These are phyloP conservation scores for Augochlorella aurata DNA, from an alignment of 2,888 invertebrate species.

Conservation along the genomic window DNA sequence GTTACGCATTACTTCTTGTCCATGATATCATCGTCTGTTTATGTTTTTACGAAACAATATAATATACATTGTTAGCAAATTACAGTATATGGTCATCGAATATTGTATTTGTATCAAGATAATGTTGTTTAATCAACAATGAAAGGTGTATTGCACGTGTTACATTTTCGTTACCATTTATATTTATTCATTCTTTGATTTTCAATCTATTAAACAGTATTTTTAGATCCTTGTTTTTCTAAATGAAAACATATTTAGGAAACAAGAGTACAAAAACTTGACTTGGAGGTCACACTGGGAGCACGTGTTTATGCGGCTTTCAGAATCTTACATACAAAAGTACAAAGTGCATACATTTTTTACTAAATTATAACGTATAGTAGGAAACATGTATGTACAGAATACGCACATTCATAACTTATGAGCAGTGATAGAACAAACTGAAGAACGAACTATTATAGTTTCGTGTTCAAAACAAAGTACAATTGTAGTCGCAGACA, in stretches of 20 bases:
- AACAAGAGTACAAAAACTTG: neutral
- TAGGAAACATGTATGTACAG: conserved; percentile 22
- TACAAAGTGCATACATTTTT: conserved; percentile 63
- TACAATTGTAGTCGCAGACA: conserved; percentile 27
- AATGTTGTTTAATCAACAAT: neutral
- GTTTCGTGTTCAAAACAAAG: conserved; percentile 10
- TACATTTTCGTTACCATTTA: neutral
- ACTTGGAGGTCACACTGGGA: conserved; percentile 1
- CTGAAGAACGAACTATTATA: neutral
- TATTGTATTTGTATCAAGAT: neutral
- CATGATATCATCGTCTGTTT: conserved; percentile 36
- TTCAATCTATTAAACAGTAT: conserved; percentile 5
- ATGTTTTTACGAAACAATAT: conserved; percentile 3
- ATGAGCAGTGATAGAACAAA: neutral
- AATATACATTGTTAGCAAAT: conserved; percentile 4
- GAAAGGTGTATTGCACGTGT: neutral
- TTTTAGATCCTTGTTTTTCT: neutral
- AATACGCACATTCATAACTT: conserved; percentile 18
- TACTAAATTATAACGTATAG: conserved; percentile 48
- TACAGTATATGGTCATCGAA: neutral
- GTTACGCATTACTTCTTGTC: conserved; percentile 61
- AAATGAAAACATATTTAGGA: neutral
- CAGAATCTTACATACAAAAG: conserved; percentile 65
- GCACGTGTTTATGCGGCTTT: conserved; percentile 16
- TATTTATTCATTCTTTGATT: neutral